phyloP scores from a whole-genome alignment of 2,888 invertebrate species.

The Schizaphis graminum region DNA sequence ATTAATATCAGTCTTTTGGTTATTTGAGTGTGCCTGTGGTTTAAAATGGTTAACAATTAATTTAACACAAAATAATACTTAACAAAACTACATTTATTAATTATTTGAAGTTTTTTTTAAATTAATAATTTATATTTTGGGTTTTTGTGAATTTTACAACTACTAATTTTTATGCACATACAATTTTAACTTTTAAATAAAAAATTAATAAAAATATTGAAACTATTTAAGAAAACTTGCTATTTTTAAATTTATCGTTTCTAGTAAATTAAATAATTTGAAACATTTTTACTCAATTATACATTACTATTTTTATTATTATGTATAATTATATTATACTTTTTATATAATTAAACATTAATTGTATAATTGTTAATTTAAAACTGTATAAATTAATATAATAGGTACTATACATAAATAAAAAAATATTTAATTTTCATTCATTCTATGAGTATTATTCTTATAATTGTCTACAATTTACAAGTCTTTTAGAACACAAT shows the following conservation, averaged over 20 bases:
- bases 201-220: no score
- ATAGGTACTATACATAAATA: neutral
- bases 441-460: neutral
- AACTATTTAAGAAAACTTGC: neutral
- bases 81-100: neutral
- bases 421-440: neutral
- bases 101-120: neutral
- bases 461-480: neutral
- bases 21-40: neutral
- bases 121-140: neutral
- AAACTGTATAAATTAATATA: neutral
- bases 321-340: neutral
- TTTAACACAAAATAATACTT: neutral
- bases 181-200: neutral
- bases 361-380: neutral
- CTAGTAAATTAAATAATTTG: neutral
- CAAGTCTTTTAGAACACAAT: neutral
- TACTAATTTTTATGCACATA: neutral
- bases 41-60: neutral
- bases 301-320: neutral
- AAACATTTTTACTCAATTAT: neutral
- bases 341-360: neutral
- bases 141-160: neutral
- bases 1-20: neutral
- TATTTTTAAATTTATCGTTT: neutral